phyloP scores from a whole-genome alignment of 1,140 invertebrate species.

The Drosophila lacteicornis region DNA sequence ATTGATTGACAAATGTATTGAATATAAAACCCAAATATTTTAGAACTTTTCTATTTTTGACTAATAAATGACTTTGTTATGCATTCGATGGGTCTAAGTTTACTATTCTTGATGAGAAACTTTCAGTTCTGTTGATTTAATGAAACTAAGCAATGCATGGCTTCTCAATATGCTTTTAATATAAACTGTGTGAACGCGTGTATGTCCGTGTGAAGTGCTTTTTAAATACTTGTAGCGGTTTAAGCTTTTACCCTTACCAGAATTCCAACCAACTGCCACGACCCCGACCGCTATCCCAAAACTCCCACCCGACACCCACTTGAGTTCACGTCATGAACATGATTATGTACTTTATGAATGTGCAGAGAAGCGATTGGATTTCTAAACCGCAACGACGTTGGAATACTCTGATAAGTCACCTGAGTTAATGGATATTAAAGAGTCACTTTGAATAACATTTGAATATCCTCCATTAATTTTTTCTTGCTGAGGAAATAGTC shows the following conservation, averaged over 20 bases:
- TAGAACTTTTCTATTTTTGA: slow-evolving; percentile 1
- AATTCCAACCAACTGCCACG: slow-evolving; percentile 12
- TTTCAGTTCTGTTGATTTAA: slow-evolving; percentile 47
- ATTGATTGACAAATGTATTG: not conserved
- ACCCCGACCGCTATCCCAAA: slow-evolving; percentile 3
- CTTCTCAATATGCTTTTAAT: slow-evolving; percentile 64
- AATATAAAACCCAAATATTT: no score
- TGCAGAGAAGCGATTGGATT: slow-evolving; percentile 53
- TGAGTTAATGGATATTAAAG: not conserved
- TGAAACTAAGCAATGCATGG: slow-evolving; percentile 50
- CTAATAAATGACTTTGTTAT: slow-evolving; percentile 7
- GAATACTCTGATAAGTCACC: slow-evolving; percentile 15
- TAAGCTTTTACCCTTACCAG: slow-evolving; percentile 72
- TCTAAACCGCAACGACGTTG: not conserved
- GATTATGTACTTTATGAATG: slow-evolving; percentile 83
- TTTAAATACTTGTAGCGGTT: slow-evolving; percentile 80
- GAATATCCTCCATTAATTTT: not conserved
- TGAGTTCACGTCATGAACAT: slow-evolving; percentile 79
- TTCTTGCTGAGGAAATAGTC: not conserved
- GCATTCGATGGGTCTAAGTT: not conserved
- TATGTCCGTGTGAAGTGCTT: slow-evolving; percentile 64
- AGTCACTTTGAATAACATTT: not conserved
- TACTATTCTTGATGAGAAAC: not conserved
- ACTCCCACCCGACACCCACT: slow-evolving; percentile 57
- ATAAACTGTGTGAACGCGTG: slow-evolving; percentile 39